Evolutionary conservation across 1,140 invertebrate genomes (phyloP), one percentile per base, ranked within the genome.

Genomic region (Vollenhovia emeryi): DNA sequence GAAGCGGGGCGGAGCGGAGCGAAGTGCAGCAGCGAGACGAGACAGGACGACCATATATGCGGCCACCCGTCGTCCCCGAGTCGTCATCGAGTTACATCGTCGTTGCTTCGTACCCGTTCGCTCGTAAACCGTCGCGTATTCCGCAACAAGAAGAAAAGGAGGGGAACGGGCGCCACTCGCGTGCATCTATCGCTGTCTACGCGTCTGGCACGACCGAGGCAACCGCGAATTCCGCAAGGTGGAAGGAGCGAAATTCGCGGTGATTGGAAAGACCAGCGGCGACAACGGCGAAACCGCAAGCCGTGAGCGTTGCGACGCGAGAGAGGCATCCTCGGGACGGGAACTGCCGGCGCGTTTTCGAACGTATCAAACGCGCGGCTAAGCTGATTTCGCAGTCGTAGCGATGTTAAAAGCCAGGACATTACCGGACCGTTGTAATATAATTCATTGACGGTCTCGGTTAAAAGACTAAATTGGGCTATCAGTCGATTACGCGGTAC

Each of bases 41-140:
- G 73, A 84, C 45, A 66, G 59, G 45, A 76, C 71, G 71, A 40
- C 45, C 55, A n/a, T 62, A 84, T 52, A 59, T 73, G 71, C 85
- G 55, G 69, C 43, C 59, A 78, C 78, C 76, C 78, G 40, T 82
- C 84, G 84, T 86, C 43, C 43, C 50, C 85, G 78, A 76, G 36
- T 79, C 73, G 52, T 71, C 59, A 74, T 66, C 78, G 78, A 69
- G 78, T 82, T 82, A 71, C 78, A 57, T 57, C 66, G 78, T 71
- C 24, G 62, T 40, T 43, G 27, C 48, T 69, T 33, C 48, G 33
- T 69, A 30, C 64, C 64, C 60, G 45, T 40, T 79, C 45, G 75
- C 75, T 79, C 75, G 60, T 79, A 73, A 82, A 74, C 66, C 30
- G 68, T 18, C 66, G 52, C 52, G 79, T 59, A 83, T 59, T 79